These are phyloP conservation scores for Myotis findleyi DNA, from an alignment of 2,797 vertebrate genomes.

Conservation along the genomic window DNA sequence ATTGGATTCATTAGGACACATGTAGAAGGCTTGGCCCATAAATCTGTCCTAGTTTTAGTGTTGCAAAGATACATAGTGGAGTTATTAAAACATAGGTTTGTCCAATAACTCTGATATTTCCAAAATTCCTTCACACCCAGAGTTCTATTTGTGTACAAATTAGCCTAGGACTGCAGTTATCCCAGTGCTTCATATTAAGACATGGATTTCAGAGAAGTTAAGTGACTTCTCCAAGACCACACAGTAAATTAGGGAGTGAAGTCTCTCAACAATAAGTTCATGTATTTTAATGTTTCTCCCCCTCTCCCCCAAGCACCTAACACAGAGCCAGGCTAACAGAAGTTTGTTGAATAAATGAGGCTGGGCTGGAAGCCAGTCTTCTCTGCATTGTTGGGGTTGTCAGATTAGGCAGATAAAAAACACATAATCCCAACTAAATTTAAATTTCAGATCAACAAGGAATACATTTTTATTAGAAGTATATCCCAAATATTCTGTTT, in stretches of 20 bases:
- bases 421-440: background rate
- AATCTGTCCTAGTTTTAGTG: background rate
- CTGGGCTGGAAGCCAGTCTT: background rate
- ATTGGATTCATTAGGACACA: background rate
- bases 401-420: constrained; percentile 11
- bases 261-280: background rate
- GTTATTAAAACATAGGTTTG: background rate
- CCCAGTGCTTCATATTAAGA: background rate
- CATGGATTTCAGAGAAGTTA: background rate
- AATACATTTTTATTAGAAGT: background rate
- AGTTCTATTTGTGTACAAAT: background rate
- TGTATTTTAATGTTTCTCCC: background rate
- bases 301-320: background rate
- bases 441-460: constrained; percentile 34
- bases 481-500: background rate
- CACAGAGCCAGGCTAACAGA: background rate
- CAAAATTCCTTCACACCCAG: background rate
- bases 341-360: background rate
- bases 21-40: background rate
- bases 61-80: background rate
- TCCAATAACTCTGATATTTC: background rate
- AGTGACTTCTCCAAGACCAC: background rate
- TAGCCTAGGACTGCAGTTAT: background rate
- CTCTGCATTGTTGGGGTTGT: background rate
- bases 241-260: background rate